Conservation (phyloP, 2,797 vertebrate species). For the Muscicapa striata region DNA sequence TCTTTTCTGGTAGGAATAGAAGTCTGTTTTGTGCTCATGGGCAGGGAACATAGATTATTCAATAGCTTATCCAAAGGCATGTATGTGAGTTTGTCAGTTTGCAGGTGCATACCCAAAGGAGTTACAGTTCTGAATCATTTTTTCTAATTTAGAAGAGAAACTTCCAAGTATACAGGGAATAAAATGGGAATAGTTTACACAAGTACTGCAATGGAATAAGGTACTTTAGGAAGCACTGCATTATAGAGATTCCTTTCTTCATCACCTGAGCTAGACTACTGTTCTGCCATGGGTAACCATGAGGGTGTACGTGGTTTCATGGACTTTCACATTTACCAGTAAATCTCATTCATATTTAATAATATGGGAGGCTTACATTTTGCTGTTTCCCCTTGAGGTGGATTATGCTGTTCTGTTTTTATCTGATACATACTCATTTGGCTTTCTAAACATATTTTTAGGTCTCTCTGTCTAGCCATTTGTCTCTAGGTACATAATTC, state of each 20-base stretch:
- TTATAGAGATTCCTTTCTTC: background rate
- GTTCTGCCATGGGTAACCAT: background rate
- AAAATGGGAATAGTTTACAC: background rate
- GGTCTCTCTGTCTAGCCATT: background rate
- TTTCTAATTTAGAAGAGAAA: background rate
- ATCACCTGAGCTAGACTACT: background rate
- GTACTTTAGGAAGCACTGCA: background rate
- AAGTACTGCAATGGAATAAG: background rate
- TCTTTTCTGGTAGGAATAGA: background rate
- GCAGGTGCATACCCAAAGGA: slow-evolving; percentile 33
- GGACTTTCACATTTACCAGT: background rate
- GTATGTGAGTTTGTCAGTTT: background rate
- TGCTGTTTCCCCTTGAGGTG: background rate
- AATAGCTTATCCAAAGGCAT: background rate
- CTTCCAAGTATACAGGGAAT: background rate
- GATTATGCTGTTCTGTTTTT: background rate
- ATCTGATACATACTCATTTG: background rate
- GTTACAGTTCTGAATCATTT: background rate
- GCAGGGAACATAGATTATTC: background rate
- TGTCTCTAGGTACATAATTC: background rate
- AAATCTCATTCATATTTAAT: background rate
- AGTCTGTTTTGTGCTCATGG: background rate
- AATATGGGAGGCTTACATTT: background rate
- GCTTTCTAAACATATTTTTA: background rate
- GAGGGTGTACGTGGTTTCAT: background rate